A percentile compares a stretch with the other conserved stretches of the same genome.
These are phyloP conservation scores for Lasius fuliginosus DNA, from an alignment of 2,888 invertebrate genomes.

Conservation along the genomic window DNA sequence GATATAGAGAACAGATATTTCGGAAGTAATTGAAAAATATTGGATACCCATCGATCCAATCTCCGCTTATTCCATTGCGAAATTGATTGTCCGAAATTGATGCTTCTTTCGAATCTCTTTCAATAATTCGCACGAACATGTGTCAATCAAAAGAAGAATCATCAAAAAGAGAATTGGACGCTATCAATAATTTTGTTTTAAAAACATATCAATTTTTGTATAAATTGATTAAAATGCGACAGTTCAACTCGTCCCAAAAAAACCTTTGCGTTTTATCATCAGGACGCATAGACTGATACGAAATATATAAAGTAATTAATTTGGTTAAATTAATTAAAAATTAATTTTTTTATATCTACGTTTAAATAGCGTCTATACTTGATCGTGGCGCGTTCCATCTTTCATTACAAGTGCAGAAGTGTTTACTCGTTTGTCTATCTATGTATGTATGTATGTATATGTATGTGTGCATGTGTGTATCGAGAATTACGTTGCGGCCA, in stretches of 20 bases:
- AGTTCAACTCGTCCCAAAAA: neutral
- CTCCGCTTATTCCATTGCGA: neutral
- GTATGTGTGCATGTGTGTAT: neutral
- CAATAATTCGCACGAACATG: neutral
- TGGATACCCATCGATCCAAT: neutral
- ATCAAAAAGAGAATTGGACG: neutral
- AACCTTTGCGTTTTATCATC: neutral
- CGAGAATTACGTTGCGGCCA: slow-evolving; percentile 40
- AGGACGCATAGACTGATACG: neutral
- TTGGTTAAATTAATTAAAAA: neutral
- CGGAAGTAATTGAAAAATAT: slow-evolving; percentile 37
- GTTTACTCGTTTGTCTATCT: neutral
- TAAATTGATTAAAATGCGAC: neutral
- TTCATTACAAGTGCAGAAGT: slow-evolving; percentile 4
- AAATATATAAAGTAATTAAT: neutral
- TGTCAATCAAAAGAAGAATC: neutral
- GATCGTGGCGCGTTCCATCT: neutral
- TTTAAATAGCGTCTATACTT: neutral
- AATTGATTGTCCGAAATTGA: neutral
- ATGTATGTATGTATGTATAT: neutral
- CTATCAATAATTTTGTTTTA: neutral
- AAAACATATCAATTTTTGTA: neutral
- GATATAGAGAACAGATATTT: slow-evolving; percentile 34
- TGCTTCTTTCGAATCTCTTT: neutral
- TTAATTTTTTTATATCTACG: neutral